phyloP scores from a whole-genome alignment of 2,797 vertebrate species.

The Cyprinodon diabolis region DNA sequence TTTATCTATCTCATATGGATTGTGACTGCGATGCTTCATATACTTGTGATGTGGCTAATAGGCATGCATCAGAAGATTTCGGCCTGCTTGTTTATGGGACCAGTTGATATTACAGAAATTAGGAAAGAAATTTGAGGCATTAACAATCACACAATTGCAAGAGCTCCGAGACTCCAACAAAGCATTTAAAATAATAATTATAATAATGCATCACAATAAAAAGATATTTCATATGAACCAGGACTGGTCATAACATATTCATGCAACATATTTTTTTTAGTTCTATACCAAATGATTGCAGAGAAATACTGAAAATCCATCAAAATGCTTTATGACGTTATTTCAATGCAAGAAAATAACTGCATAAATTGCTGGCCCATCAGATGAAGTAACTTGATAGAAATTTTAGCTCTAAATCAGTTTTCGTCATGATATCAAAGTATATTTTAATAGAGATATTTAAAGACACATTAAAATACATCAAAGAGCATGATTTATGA shows the following conservation, averaged over 20 bases:
- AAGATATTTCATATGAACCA: conserved; percentile 28
- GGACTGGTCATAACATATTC: conserved; percentile 7
- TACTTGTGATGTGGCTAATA: conserved; percentile 1
- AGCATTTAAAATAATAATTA: conserved; percentile 40
- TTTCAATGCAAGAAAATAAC: conserved; percentile 6
- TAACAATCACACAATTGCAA: conserved; percentile 16
- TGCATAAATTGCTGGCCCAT: neutral
- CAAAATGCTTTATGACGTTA: conserved; percentile 5
- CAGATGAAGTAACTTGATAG: conserved; percentile 41
- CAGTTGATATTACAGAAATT: conserved; percentile 23
- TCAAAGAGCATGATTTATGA: conserved; percentile 67
- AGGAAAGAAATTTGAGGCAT: neutral
- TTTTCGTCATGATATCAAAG: conserved; percentile 48
- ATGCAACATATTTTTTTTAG: conserved; percentile 40
- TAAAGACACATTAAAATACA: conserved; percentile 59
- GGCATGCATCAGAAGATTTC: conserved; percentile 12
- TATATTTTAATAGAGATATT: conserved; percentile 50
- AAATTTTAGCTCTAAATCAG: conserved; percentile 47
- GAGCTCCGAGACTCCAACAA: conserved; percentile 23
- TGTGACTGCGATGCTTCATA: neutral
- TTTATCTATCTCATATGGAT: conserved; percentile 7
- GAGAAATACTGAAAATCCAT: conserved; percentile 31
- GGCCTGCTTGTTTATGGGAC: conserved; percentile 8
- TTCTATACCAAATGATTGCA: conserved; percentile 34
- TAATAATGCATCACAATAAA: conserved; percentile 18